phyloP scores from a whole-genome alignment of 1,140 invertebrate genomes.

The Trichogramma pretiosum region DNA sequence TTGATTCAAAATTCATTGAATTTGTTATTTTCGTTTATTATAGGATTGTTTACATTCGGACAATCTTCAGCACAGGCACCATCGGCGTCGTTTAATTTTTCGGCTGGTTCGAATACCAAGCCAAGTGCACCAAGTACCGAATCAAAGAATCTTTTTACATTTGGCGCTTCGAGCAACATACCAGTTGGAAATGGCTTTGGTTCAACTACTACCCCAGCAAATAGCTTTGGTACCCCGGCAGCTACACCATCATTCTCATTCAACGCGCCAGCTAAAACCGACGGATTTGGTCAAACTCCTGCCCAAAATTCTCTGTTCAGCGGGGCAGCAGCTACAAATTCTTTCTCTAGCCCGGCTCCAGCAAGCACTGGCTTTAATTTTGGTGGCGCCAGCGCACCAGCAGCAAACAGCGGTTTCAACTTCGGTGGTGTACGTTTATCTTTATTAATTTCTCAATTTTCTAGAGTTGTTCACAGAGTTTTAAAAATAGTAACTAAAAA shows the following conservation, averaged over 20 bases:
- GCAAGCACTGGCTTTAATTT: constrained; percentile 21
- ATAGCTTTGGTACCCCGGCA: no score
- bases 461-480: neutral
- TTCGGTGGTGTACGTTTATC: constrained; percentile 22
- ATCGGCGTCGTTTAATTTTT: constrained; percentile 13
- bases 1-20: neutral
- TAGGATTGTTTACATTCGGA: constrained; percentile 12
- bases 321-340: constrained; percentile 9
- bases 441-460: neutral
- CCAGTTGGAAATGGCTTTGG: constrained; percentile 21
- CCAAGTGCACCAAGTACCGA: neutral
- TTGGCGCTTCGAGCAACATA: constrained; percentile 19
- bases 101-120: constrained; percentile 1
- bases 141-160: constrained; percentile 23
- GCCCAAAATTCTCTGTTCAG: no score
- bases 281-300: no score
- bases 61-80: constrained; percentile 1
- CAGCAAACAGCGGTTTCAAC: constrained; percentile 22
- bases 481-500: no score
- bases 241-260: constrained; percentile 27
- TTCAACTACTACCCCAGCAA: constrained; percentile 10
- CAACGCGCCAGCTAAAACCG: constrained; percentile 30
- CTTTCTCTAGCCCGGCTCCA: constrained; percentile 26
- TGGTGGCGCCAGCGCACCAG: constrained; percentile 22
- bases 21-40: neutral